A percentile compares a stretch with the other conserved stretches of the same genome.
phyloP scores from a whole-genome alignment of 37 sponge, comb jelly and placozoan genomes.

The Aplysina aerophoba region DNA sequence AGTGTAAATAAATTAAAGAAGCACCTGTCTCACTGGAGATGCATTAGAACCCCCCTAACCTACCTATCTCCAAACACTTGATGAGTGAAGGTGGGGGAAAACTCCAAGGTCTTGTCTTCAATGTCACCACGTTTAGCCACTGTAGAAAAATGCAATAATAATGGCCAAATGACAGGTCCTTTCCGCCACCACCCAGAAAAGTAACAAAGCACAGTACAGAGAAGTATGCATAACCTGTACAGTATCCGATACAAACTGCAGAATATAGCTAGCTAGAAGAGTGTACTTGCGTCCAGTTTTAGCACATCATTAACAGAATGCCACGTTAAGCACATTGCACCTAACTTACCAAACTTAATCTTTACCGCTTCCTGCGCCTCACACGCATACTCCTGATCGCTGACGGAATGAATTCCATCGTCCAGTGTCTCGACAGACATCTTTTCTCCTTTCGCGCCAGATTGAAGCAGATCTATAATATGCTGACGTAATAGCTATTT shows the following conservation, averaged over 20 bases:
- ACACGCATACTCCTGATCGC: not conserved
- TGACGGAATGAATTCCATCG: not conserved
- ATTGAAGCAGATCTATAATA: not conserved
- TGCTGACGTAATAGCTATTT: not conserved
- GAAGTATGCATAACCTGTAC: too few species aligned
- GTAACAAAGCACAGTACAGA: too few species aligned
- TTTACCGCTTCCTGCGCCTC: not conserved
- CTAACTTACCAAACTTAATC: not conserved
- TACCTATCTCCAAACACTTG: constrained; percentile 88
- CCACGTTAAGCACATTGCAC: too few species aligned
- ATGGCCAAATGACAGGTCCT: too few species aligned
- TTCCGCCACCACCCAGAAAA: too few species aligned
- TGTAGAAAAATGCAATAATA: not conserved
- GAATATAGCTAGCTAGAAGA: too few species aligned
- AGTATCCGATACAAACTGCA: too few species aligned
- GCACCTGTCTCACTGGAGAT: not conserved
- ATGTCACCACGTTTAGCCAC: constrained; percentile 55
- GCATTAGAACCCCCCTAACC: constrained; percentile 1
- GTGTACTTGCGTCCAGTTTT: too few species aligned
- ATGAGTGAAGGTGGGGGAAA: constrained; percentile 73
- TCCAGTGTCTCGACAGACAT: not conserved
- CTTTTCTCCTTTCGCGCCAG: not conserved
- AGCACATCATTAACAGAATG: too few species aligned
- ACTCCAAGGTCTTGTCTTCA: constrained; percentile 44
- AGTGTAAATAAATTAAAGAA: too few species aligned